phyloP scores from a whole-genome alignment of 2,888 invertebrate genomes.

The Hydrotaea diabolus region DNA sequence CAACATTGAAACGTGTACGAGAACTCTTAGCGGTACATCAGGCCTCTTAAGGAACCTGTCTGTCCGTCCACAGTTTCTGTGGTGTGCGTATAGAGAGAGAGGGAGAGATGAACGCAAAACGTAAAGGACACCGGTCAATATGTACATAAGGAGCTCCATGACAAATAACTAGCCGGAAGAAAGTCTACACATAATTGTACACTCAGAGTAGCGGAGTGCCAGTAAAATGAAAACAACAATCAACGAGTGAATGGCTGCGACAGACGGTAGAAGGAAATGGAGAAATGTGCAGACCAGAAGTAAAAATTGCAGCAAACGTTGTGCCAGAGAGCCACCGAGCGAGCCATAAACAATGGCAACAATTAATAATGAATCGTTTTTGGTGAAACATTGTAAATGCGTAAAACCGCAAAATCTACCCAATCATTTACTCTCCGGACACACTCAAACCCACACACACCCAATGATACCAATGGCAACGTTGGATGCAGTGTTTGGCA shows the following conservation, averaged over 20 bases:
- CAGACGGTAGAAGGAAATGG: background rate
- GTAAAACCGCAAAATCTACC: slow-evolving; percentile 56
- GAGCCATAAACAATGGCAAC: slow-evolving; percentile 49
- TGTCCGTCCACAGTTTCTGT: too few species aligned
- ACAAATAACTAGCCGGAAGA: slow-evolving; percentile 37
- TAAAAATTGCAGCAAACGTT: slow-evolving; percentile 36
- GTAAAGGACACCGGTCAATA: slow-evolving; percentile 12
- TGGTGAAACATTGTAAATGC: slow-evolving; percentile 47
- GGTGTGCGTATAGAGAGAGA: background rate
- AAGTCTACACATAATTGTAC: background rate
- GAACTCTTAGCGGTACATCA: slow-evolving; percentile 11
- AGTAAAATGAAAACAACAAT: background rate
- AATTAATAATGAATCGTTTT: slow-evolving; percentile 53
- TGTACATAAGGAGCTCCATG: slow-evolving; percentile 1
- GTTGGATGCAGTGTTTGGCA: slow-evolving; percentile 36
- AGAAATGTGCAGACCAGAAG: background rate
- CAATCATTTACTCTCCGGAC: slow-evolving; percentile 53
- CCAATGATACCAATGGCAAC: background rate
- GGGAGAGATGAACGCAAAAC: background rate
- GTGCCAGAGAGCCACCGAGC: slow-evolving; percentile 41
- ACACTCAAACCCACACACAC: background rate
- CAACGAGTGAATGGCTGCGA: background rate
- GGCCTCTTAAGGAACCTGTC: background rate
- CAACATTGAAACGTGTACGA: background rate
- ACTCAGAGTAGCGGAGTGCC: background rate